Evolutionary conservation across 2,888 invertebrate genomes (phyloP).

Genomic region (Sericinus montela): DNA sequence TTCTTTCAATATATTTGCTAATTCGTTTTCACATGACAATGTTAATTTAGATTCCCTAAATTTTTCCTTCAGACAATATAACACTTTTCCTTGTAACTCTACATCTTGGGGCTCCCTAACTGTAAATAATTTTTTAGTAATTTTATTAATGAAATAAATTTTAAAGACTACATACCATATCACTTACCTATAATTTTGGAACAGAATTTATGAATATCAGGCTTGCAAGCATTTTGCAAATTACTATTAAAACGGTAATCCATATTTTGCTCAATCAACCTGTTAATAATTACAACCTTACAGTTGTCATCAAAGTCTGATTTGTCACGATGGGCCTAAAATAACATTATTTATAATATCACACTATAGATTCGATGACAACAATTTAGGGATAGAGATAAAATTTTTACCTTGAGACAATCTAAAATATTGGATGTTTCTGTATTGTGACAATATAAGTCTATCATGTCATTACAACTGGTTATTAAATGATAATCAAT

Average conservation of each 20-base stretch:
- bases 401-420: constrained; percentile 83
- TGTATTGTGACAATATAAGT: constrained; percentile 88
- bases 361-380: background rate
- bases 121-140: constrained; percentile 31
- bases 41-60: constrained; percentile 87
- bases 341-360: constrained; percentile 7
- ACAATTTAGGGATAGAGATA: no score
- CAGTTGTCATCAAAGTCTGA: constrained; percentile 90
- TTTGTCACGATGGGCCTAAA: constrained; percentile 85
- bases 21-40: constrained; percentile 88
- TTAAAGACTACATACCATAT: constrained; percentile 18
- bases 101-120: constrained; percentile 79
- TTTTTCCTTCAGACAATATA: constrained; percentile 90
- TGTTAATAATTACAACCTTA: constrained; percentile 88
- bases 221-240: constrained; percentile 88
- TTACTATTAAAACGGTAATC: constrained; percentile 94
- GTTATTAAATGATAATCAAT: constrained; percentile 92
- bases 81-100: constrained; percentile 89
- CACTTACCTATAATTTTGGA: constrained; percentile 64
- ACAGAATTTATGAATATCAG: constrained; percentile 86
- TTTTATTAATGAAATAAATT: constrained; percentile 1
- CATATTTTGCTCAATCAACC: constrained; percentile 93
- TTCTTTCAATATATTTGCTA: constrained; percentile 89
- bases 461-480: constrained; percentile 92
- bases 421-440: constrained; percentile 85